Evolutionary conservation across 2,888 invertebrate species (phyloP).

Genomic region (Boloria selene): DNA sequence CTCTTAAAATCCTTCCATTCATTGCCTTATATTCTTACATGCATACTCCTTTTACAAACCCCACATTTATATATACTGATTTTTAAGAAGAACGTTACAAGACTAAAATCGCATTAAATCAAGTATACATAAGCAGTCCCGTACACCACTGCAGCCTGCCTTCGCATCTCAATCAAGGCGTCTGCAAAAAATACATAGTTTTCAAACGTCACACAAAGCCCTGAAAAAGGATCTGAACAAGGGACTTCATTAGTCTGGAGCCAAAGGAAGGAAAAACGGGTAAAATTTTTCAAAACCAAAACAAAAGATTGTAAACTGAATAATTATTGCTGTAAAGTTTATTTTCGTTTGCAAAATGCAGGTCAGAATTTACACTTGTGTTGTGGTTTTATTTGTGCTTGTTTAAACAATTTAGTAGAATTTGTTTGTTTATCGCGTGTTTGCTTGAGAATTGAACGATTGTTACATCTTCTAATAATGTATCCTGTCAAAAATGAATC

Average conservation of each 20-base stretch:
- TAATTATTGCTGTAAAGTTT: background rate
- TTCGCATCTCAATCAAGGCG: slow-evolving; percentile 35
- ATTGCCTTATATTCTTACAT: too few species aligned
- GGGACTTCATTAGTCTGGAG: slow-evolving; percentile 43
- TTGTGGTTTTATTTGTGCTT: slow-evolving; percentile 37
- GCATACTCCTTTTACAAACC: too few species aligned
- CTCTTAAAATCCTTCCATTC: too few species aligned
- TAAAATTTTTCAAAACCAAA: slow-evolving; percentile 28
- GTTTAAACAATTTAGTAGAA: slow-evolving; percentile 39
- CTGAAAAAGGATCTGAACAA: slow-evolving; percentile 40
- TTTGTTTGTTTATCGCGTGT: slow-evolving; percentile 39
- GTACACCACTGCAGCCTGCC: slow-evolving; percentile 23
- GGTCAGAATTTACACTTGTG: slow-evolving; percentile 25
- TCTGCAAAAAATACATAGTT: slow-evolving; percentile 38
- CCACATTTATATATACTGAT: too few species aligned
- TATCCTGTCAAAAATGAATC: slow-evolving; percentile 9
- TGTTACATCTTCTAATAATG: slow-evolving; percentile 30
- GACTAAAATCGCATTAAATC: too few species aligned
- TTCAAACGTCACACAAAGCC: slow-evolving; percentile 41
- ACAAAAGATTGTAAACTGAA: slow-evolving; percentile 29
- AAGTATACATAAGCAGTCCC: background rate
- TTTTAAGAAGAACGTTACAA: too few species aligned
- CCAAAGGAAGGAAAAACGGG: slow-evolving; percentile 40
- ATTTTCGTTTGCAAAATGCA: background rate
- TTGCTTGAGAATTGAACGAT: slow-evolving; percentile 34